A percentile compares a stretch with the other conserved stretches of the same genome.
Evolutionary conservation across 2,888 invertebrate genomes (phyloP).

Genomic region (Drosophila nigritarsus): DNA sequence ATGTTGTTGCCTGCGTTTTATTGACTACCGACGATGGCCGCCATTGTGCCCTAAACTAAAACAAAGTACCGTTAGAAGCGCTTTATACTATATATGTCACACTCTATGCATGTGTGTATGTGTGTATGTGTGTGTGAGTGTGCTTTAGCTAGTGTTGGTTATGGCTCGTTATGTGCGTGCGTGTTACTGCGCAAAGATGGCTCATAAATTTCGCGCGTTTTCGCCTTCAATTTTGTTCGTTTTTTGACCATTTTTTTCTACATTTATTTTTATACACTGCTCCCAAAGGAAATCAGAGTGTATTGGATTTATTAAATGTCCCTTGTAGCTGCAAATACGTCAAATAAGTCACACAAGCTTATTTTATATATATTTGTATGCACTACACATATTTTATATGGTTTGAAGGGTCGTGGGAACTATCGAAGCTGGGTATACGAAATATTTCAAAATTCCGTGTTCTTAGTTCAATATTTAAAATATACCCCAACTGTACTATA

Average conservation of each 20-base stretch:
- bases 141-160: slow-evolving; percentile 61
- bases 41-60: slow-evolving; percentile 77
- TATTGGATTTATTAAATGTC: not conserved
- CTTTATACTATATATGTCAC: slow-evolving; percentile 37
- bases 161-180: slow-evolving; percentile 76
- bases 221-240: slow-evolving; percentile 61
- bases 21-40: slow-evolving; percentile 68
- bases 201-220: slow-evolving; percentile 78
- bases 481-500: not conserved
- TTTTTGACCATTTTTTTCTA: slow-evolving; percentile 32
- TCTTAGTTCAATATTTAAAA: not conserved
- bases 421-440: not conserved
- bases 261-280: slow-evolving; percentile 3
- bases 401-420: not conserved
- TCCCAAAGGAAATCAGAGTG: not conserved
- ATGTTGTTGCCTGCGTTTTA: slow-evolving; percentile 79
- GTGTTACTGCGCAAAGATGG: slow-evolving; percentile 78
- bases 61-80: slow-evolving; percentile 76
- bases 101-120: not conserved
- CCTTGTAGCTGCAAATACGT: not conserved
- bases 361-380: not conserved
- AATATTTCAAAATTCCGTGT: not conserved
- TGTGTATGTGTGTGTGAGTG: slow-evolving; percentile 20
- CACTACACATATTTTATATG: not conserved
- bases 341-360: not conserved